Conservation (phyloP, 2,113 vertebrate species). For the Raphicerus campestris region DNA sequence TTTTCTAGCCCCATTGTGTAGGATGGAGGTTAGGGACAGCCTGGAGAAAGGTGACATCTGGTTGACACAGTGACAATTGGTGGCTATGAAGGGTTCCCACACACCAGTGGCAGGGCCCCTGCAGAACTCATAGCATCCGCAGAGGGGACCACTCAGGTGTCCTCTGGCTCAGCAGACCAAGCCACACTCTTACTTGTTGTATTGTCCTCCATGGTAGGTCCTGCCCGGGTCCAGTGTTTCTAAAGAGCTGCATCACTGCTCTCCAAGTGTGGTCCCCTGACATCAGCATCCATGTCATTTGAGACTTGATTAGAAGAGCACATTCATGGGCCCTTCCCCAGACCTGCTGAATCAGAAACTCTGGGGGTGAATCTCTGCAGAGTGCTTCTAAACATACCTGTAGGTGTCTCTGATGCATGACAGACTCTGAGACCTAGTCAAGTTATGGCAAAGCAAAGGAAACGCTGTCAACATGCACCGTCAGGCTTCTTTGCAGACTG, state of each 20-base stretch:
- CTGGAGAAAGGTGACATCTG: not conserved
- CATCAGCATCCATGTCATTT: not conserved
- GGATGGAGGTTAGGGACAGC: not conserved
- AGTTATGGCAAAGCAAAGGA: not conserved
- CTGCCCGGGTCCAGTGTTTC: not conserved
- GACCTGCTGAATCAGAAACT: not conserved
- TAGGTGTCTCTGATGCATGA: rapidly evolving
- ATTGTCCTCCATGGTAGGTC: not conserved
- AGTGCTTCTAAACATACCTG: not conserved
- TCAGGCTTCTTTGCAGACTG: not conserved
- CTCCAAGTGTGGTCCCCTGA: not conserved
- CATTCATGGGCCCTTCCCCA: not conserved
- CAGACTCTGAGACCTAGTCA: not conserved
- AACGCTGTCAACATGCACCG: rapidly evolving
- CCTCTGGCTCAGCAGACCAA: not conserved
- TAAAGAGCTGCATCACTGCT: not conserved
- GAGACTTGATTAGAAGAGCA: not conserved
- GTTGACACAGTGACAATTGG: not conserved
- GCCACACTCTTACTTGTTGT: not conserved
- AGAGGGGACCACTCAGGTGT: rapidly evolving
- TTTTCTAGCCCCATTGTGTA: not conserved
- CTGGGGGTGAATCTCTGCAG: not conserved
- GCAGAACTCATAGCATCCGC: not conserved
- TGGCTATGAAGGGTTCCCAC: not conserved
- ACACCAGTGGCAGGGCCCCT: not conserved